Evolutionary conservation across 2,113 vertebrate genomes (phyloP).

Genomic region (Lampris megalopsis): DNA sequence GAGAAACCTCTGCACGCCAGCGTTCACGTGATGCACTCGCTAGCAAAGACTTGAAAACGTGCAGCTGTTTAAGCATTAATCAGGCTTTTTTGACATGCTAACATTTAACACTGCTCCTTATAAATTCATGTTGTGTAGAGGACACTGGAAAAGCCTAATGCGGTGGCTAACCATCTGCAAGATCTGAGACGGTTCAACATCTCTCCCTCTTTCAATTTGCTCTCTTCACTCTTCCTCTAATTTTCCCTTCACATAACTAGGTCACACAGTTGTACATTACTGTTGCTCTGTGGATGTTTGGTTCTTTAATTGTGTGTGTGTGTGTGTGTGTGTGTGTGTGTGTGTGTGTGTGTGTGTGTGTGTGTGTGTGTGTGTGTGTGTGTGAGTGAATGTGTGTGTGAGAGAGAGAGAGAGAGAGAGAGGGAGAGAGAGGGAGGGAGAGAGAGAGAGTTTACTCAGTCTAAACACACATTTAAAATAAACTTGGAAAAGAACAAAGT

Average conservation of each 20-base stretch:
- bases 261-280: constrained; percentile 61
- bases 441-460: constrained; percentile 52
- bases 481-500: constrained; percentile 71
- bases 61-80: no score
- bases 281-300: constrained; percentile 43
- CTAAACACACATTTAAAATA: constrained; percentile 63
- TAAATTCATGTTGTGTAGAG: no score
- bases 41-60: no score
- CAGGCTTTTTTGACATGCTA: no score
- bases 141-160: neutral
- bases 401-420: no score
- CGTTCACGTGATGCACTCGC: no score
- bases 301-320: constrained; percentile 53
- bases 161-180: constrained; percentile 6
- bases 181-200: constrained; percentile 43
- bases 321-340: constrained; percentile 36
- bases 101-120: no score
- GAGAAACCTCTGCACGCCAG: no score
- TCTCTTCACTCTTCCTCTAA: constrained; percentile 24
- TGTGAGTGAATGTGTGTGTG: no score
- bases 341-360: constrained; percentile 27
- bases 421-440: no score
- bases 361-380: constrained; percentile 30
- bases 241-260: constrained; percentile 60
- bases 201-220: constrained; percentile 14